Percentiles rank a stretch among this genome's conserved stretches.
These are phyloP conservation scores for Nematopogon swammerdamellus DNA, from an alignment of 2,888 invertebrate genomes.

Conservation along the genomic window DNA sequence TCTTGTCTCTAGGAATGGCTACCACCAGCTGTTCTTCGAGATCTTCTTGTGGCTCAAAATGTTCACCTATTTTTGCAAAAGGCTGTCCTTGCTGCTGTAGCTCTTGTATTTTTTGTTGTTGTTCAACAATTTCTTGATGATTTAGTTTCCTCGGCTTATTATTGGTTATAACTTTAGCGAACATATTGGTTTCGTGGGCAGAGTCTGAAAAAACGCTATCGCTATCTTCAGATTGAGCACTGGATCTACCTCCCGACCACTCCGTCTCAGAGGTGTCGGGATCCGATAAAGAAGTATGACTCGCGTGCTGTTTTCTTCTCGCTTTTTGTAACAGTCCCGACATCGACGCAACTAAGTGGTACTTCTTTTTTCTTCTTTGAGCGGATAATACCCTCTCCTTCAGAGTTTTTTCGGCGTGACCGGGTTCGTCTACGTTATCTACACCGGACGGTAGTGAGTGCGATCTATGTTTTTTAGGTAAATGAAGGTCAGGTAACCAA, in stretches of 20 bases:
- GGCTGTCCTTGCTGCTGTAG: slow-evolving; percentile 39
- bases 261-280: slow-evolving; percentile 75
- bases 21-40: slow-evolving; percentile 23
- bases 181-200: slow-evolving; percentile 60
- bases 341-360: slow-evolving; percentile 77
- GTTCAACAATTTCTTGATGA: slow-evolving; percentile 48
- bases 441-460: slow-evolving; percentile 77
- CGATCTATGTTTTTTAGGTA: slow-evolving; percentile 75
- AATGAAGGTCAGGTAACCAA: slow-evolving; percentile 77
- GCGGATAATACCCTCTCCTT: slow-evolving; percentile 47
- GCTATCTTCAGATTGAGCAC: slow-evolving; percentile 73
- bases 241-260: slow-evolving; percentile 60
- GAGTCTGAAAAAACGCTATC: slow-evolving; percentile 70
- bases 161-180: slow-evolving; percentile 58
- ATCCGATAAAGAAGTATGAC: slow-evolving; percentile 68
- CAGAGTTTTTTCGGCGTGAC: slow-evolving; percentile 38
- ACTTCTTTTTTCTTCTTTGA: slow-evolving; percentile 70
- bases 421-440: slow-evolving; percentile 49
- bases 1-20: slow-evolving; percentile 39
- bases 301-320: slow-evolving; percentile 61
- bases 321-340: slow-evolving; percentile 85
- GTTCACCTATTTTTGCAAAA: slow-evolving; percentile 27
- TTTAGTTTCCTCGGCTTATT: slow-evolving; percentile 43
- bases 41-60: slow-evolving; percentile 40
- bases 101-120: slow-evolving; percentile 47